These are phyloP conservation scores for Typhlichthys eigenmanni DNA, from an alignment of 2,797 vertebrate species.

Conservation along the genomic window DNA sequence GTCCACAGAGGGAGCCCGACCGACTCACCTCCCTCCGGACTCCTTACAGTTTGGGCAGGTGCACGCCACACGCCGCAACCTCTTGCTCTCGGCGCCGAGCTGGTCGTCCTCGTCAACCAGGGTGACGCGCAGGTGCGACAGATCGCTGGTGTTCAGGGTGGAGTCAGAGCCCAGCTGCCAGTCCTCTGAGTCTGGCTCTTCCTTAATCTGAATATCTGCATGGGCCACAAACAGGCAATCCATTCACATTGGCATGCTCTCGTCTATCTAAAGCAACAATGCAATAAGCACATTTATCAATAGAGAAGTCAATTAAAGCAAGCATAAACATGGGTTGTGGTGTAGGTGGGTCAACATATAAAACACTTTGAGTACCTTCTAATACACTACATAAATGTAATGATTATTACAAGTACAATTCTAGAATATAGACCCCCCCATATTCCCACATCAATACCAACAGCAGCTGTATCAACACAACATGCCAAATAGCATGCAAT, in stretches of 20 bases:
- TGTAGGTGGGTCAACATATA: too few relatives aligned
- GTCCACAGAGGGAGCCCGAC: background rate
- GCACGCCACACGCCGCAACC: slow-evolving; percentile 94
- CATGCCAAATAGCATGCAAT: slow-evolving; percentile 10
- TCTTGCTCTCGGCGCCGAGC: slow-evolving; percentile 93
- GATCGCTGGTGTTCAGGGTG: slow-evolving; percentile 93
- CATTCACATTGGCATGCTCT: too few relatives aligned
- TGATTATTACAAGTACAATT: background rate
- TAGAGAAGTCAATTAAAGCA: too few relatives aligned
- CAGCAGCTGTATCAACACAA: slow-evolving; percentile 22
- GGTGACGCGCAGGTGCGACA: slow-evolving; percentile 92
- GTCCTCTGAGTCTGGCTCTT: slow-evolving; percentile 96
- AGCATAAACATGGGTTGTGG: too few relatives aligned
- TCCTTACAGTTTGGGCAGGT: slow-evolving; percentile 99
- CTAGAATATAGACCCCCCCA: too few relatives aligned
- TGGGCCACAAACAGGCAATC: slow-evolving; percentile 27
- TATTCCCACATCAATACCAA: slow-evolving; percentile 29
- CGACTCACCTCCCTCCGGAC: slow-evolving; percentile 91
- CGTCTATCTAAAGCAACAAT: too few relatives aligned
- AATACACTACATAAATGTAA: too few relatives aligned
- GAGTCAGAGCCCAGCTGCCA: slow-evolving; percentile 97
- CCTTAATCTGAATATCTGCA: slow-evolving; percentile 95
- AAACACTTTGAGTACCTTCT: too few relatives aligned
- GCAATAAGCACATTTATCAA: too few relatives aligned
- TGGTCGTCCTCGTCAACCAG: slow-evolving; percentile 96